Base-by-base conservation (phyloP, 1,140 invertebrate species). In the Pseudoatta argentina region DNA sequence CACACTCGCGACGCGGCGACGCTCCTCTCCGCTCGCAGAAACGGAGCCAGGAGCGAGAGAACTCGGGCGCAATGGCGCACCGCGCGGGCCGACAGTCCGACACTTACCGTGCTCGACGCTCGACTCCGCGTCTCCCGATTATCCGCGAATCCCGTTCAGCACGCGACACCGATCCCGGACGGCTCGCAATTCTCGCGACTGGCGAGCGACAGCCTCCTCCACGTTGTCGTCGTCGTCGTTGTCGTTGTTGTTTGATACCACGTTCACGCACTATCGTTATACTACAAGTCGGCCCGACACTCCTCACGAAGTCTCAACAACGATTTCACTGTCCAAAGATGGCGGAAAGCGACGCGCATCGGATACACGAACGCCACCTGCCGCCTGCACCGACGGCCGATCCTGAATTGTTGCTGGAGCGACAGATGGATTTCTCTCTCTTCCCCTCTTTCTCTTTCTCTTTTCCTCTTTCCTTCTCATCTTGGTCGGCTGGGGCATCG, bases 331-430 rank as follows among this genome's bases (percentile, higher is more conserved):
- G 44, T 14, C 24, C 21, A 92, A 93, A 93, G 89, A 92, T 93
- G 92, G 92, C 90, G 87, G 91, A 85, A 86, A 87, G 30, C 69
- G 87, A 88, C 88, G 89, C 91, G 92, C 89, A 89, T 77, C 64
- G 67, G 72, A 53, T 79, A 86, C 73, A 16, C n/a, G 63, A 76
- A 59, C 86, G 90, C 91, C 88, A 88, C 82, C 87, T 87, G 81
- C 76, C 87, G 81, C 10, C 85, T 39, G 61, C 59, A 69, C 71
- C 34, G 34, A 39, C 34, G 34, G 69, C 71, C 59, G 39, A 44
- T 44, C 10, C 8, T 44, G 39, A 44, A 44, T 44, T 44, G 39
- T 44, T 44, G 39, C 39, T 69, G 57, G 53, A 48, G n/a, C 72
- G 67, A 76, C 71, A 48, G 79, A 85, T 85, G 51, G 63, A 71